These are phyloP conservation scores for Eulithis prunata DNA, from an alignment of 2,888 invertebrate species.

Conservation along the genomic window DNA sequence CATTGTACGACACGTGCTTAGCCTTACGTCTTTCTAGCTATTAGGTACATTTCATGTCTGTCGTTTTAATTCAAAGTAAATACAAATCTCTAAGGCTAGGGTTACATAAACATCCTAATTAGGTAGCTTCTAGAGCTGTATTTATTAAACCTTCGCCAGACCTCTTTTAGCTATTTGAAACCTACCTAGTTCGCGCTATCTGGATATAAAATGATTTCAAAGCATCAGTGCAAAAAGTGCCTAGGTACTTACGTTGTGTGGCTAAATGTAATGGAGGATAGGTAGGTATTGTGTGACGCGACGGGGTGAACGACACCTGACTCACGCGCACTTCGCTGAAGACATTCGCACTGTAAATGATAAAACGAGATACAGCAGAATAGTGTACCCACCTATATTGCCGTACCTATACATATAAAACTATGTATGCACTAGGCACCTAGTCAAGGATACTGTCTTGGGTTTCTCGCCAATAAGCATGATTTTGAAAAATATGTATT, in stretches of 20 bases:
- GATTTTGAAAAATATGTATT: no score
- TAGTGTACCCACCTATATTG: background rate
- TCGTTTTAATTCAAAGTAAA: no score
- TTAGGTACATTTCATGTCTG: no score
- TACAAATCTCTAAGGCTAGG: no score
- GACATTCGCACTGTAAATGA: conserved; percentile 58
- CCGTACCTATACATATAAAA: no score
- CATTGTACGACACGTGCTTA: no score
- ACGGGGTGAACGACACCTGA: conserved; percentile 78
- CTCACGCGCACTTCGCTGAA: conserved; percentile 70
- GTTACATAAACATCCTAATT: no score
- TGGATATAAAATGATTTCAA: conserved; percentile 20
- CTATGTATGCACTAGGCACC: no score
- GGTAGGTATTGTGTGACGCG: conserved; percentile 71
- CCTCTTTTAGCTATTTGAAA: background rate
- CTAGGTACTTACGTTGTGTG: conserved; percentile 33
- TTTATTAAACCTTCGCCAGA: background rate
- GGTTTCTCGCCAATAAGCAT: no score
- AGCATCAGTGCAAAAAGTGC: conserved; percentile 33
- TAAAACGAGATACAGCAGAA: conserved; percentile 52
- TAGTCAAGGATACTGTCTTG: no score
- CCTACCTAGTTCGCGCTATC: conserved; percentile 7
- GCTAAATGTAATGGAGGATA: conserved; percentile 65
- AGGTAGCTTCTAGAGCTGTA: no score
- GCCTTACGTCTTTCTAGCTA: no score